Evolutionary conservation across 2,888 invertebrate genomes (phyloP).

Genomic region (Cheilosia grossa): DNA sequence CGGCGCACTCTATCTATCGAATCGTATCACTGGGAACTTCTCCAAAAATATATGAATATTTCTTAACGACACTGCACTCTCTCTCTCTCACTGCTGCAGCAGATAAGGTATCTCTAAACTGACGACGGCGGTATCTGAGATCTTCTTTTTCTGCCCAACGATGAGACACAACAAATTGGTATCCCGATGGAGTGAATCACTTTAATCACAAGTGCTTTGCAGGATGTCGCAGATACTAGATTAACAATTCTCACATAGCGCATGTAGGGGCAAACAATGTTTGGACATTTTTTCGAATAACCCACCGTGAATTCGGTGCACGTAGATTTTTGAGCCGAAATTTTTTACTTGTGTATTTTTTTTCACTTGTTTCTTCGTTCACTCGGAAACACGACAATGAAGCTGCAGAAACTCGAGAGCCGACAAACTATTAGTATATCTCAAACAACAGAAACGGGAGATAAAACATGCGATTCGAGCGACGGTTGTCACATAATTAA

Average conservation of each 20-base stretch:
- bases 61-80: constrained; percentile 15
- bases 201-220: constrained; percentile 29
- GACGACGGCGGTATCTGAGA: neutral
- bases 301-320: constrained; percentile 3
- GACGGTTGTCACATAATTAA: constrained; percentile 74
- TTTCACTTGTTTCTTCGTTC: constrained; percentile 28
- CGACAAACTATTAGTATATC: constrained; percentile 33
- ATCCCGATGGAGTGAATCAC: constrained; percentile 41
- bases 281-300: constrained; percentile 21
- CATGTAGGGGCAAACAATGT: constrained; percentile 1
- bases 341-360: neutral
- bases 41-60: constrained; percentile 35
- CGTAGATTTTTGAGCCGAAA: neutral
- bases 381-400: constrained; percentile 4
- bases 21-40: constrained; percentile 34
- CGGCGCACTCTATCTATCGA: constrained; percentile 1
- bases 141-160: constrained; percentile 27
- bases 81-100: neutral
- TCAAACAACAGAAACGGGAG: constrained; percentile 19
- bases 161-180: constrained; percentile 35
- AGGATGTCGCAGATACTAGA: constrained; percentile 10
- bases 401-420: constrained; percentile 6
- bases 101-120: constrained; percentile 15
- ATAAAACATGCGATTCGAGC: constrained; percentile 61
- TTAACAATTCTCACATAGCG: constrained; percentile 37